These are phyloP conservation scores for Drosophila jambulina DNA, from an alignment of 1,140 invertebrate genomes.

Conservation along the genomic window DNA sequence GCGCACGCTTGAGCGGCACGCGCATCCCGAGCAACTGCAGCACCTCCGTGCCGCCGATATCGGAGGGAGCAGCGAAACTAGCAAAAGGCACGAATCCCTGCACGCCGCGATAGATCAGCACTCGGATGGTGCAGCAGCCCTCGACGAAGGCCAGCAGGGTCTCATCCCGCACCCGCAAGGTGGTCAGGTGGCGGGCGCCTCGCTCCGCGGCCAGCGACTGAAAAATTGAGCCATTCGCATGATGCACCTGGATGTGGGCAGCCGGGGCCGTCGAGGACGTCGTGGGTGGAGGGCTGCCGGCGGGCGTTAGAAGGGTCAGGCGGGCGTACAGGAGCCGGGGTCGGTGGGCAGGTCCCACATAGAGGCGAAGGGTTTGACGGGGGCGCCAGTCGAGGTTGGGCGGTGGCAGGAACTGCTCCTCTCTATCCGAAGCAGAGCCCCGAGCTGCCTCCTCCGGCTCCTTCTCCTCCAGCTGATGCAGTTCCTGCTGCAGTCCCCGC, in stretches of 20 bases:
- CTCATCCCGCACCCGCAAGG: slow-evolving; percentile 64
- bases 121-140: slow-evolving; percentile 57
- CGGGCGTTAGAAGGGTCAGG: slow-evolving; percentile 23
- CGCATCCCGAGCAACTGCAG: slow-evolving; percentile 46
- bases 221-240: slow-evolving; percentile 68
- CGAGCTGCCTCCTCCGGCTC: not conserved
- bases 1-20: slow-evolving; percentile 37
- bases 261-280: slow-evolving; percentile 52
- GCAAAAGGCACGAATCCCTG: slow-evolving; percentile 76
- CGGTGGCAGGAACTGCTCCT: slow-evolving; percentile 6
- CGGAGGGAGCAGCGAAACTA: slow-evolving; percentile 18
- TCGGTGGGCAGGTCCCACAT: slow-evolving; percentile 36
- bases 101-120: slow-evolving; percentile 74
- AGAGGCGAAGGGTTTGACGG: slow-evolving; percentile 53
- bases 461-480: slow-evolving; percentile 3
- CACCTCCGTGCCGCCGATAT: slow-evolving; percentile 13
- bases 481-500: slow-evolving; percentile 43
- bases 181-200: slow-evolving; percentile 54
- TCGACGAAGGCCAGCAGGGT: slow-evolving; percentile 78
- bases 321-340: slow-evolving; percentile 56
- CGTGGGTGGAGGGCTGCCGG: slow-evolving; percentile 3
- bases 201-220: slow-evolving; percentile 64
- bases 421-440: slow-evolving; percentile 1
- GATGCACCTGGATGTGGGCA: slow-evolving; percentile 63
- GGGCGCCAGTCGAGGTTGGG: slow-evolving; percentile 10